Evolutionary conservation across 2,888 invertebrate species (phyloP).

Genomic region (Chrysomela aeneicollis): DNA sequence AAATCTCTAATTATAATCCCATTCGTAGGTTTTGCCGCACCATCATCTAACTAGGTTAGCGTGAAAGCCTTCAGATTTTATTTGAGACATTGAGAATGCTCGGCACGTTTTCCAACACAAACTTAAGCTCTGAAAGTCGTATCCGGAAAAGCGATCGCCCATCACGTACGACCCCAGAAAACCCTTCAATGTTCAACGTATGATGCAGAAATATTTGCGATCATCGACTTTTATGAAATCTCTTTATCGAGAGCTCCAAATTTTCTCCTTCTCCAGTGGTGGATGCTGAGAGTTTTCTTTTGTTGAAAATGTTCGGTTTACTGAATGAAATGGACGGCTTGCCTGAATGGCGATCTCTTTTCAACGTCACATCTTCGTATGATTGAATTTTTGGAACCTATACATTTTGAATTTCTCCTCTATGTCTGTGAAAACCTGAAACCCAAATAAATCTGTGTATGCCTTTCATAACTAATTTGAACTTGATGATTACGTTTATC

Average conservation of each 20-base stretch:
- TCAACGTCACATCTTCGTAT: no score
- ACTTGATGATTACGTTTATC: no score
- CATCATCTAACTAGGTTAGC: slow-evolving; percentile 46
- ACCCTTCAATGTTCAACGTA: slow-evolving; percentile 44
- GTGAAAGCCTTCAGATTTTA: slow-evolving; percentile 46
- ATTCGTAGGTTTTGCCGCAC: slow-evolving; percentile 40
- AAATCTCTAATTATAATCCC: slow-evolving; percentile 43
- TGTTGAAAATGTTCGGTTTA: no score
- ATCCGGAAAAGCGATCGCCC: slow-evolving; percentile 45
- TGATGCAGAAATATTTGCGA: slow-evolving; percentile 29
- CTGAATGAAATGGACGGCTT: no score
- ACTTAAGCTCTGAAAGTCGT: slow-evolving; percentile 44
- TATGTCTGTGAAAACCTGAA: no score
- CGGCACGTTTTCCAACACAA: slow-evolving; percentile 47
- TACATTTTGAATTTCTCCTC: no score
- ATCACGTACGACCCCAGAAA: slow-evolving; percentile 40
- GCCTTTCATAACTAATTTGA: no score
- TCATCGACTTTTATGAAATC: neutral
- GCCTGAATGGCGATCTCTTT: no score
- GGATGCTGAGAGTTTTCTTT: neutral
- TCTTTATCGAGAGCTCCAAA: neutral
- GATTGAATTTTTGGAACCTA: no score
- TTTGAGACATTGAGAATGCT: slow-evolving; percentile 40
- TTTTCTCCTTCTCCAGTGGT: neutral
- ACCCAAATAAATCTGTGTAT: no score